These are phyloP conservation scores for Uropsilus gracilis DNA, from an alignment of 2,113 vertebrate genomes.

Conservation along the genomic window DNA sequence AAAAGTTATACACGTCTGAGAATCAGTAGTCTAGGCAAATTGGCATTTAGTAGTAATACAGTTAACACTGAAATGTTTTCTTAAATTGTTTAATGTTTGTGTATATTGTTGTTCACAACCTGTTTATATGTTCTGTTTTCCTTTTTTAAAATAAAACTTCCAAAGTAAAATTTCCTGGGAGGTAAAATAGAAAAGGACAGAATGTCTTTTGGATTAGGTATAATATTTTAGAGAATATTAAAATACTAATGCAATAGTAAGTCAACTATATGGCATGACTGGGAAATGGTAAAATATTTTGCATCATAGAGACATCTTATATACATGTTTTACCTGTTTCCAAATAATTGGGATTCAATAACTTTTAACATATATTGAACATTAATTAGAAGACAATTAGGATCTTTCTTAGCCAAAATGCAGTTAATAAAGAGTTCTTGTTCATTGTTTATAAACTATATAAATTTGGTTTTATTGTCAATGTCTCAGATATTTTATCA, in stretches of 20 bases:
- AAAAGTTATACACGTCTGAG: constrained; percentile 24
- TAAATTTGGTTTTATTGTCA: constrained; percentile 38
- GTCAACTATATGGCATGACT: background rate
- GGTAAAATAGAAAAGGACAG: background rate
- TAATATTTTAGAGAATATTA: constrained; percentile 33
- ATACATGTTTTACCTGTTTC: background rate
- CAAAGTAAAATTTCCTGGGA: constrained; percentile 21
- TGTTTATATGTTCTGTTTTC: constrained; percentile 20
- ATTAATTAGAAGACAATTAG: constrained; percentile 41
- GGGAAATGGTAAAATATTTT: constrained; percentile 34
- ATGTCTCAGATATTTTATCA: constrained; percentile 34
- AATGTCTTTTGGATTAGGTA: background rate
- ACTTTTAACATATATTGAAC: constrained; percentile 17
- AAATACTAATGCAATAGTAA: background rate
- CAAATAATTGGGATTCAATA: constrained; percentile 29
- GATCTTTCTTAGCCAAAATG: constrained; percentile 36
- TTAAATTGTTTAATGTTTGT: background rate
- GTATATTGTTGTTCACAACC: background rate
- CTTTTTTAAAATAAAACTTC: constrained; percentile 41
- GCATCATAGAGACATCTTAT: background rate
- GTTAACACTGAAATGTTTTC: constrained; percentile 43
- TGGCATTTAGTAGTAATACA: constrained; percentile 27
- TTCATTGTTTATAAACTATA: constrained; percentile 10
- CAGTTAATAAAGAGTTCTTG: constrained; percentile 17
- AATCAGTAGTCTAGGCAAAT: background rate